Conservation (phyloP, 2,888 invertebrate genomes). For the Helobdella robusta region DNA sequence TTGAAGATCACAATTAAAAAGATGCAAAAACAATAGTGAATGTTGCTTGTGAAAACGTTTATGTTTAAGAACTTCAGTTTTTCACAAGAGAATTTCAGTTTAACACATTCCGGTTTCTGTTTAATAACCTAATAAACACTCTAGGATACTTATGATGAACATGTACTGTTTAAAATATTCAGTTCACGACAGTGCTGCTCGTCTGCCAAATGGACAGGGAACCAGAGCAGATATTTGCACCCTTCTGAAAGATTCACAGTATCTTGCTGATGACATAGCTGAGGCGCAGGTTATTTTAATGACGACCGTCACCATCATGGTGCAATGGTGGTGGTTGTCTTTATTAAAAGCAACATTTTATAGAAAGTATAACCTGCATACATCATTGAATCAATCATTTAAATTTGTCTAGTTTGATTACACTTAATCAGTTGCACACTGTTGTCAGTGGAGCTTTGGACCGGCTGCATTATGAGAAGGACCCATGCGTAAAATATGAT, state of each 20-base stretch:
- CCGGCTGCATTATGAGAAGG: conserved; percentile 75
- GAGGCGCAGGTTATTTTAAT: conserved; percentile 48
- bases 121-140: too few relatives aligned
- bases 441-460: conserved; percentile 75
- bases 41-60: too few relatives aligned
- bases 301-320: background rate
- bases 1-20: too few relatives aligned
- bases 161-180: too few relatives aligned
- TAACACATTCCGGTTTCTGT: too few relatives aligned
- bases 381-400: background rate
- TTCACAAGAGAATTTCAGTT: too few relatives aligned
- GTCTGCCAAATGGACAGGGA: conserved; percentile 87
- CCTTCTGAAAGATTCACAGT: conserved; percentile 68
- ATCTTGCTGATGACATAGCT: conserved; percentile 52
- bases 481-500: conserved; percentile 87
- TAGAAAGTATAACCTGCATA: background rate
- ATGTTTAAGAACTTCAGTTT: too few relatives aligned
- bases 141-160: too few relatives aligned
- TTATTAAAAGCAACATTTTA: background rate
- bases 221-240: conserved; percentile 82
- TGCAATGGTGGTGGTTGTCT: background rate
- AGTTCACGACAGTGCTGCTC: conserved; percentile 84
- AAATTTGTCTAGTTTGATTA: background rate
- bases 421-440: conserved; percentile 37
- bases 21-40: too few relatives aligned